Conservation (phyloP, 2,113 vertebrate species). For the Nesoenas mayeri region DNA sequence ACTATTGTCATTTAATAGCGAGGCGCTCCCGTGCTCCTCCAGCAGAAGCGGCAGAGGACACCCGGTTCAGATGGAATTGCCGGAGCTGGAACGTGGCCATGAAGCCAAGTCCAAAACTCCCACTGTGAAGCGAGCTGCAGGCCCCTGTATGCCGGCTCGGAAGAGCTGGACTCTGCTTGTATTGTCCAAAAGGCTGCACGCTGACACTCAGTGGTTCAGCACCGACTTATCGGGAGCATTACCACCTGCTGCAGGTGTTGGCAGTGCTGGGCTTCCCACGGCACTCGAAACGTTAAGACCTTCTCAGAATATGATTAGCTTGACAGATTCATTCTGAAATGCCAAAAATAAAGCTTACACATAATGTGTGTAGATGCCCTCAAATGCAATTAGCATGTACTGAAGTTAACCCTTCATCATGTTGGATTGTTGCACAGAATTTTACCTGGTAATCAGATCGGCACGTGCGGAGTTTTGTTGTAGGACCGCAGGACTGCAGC, state of each 20-base stretch:
- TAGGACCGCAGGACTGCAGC: neutral
- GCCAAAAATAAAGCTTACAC: neutral
- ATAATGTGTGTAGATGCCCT: neutral
- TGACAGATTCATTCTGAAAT: neutral
- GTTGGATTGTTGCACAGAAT: neutral
- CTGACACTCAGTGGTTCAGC: fast-evolving
- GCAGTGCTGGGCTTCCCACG: neutral
- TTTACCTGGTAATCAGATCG: neutral
- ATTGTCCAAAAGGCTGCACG: neutral
- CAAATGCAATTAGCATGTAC: neutral
- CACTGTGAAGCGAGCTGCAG: neutral
- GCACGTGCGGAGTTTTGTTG: neutral
- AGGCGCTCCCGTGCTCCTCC: neutral
- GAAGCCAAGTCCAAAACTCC: neutral
- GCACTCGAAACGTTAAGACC: neutral
- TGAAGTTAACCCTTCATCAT: neutral
- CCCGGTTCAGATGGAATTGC: neutral
- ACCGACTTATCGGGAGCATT: neutral
- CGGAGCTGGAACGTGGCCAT: neutral
- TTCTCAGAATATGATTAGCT: neutral
- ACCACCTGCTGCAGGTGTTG: slow-evolving; percentile 15
- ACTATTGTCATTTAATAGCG: neutral
- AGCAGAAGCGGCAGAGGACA: neutral
- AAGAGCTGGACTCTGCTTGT: neutral
- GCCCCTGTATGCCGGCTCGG: neutral